Evolutionary conservation across 2,113 vertebrate genomes (phyloP).

Genomic region (Macaca fascicularis): T2T-MFA8v1.1 NC_088377.1:154468001-154468500

Average conservation of each 20-base stretch:
- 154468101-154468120: not conserved
- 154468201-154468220: not conserved
- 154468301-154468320: not conserved
- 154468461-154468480: not conserved
- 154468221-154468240: not conserved
- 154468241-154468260: not conserved
- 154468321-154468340: not conserved
- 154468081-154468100: not conserved
- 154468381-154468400: not conserved
- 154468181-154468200: not conserved
- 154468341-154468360: not conserved
- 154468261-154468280: not conserved
- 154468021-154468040: not conserved
- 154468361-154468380: not conserved
- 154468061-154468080: not conserved
- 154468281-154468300: not conserved
- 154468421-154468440: not conserved
- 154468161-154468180: not conserved
- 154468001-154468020: conserved; percentile 16
- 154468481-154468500: not conserved
- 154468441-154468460: not conserved
- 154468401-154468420: not conserved
- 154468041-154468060: not conserved
- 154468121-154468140: not conserved
- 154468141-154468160: not conserved